Conservation (phyloP, 2,797 vertebrate genomes). For the Molossus molossus region DNA sequence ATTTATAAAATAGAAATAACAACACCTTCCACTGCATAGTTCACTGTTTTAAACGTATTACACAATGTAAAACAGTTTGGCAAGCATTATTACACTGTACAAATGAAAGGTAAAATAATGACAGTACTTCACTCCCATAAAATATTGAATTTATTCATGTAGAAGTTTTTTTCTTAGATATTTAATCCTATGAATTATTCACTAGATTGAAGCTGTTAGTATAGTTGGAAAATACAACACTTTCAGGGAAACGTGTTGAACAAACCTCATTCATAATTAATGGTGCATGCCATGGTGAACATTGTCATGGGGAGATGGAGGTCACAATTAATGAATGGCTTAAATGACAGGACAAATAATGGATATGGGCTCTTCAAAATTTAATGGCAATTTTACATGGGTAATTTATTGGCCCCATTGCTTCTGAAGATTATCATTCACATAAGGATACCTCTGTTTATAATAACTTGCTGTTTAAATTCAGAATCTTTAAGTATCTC, state of each 20-base stretch:
- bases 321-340: slow-evolving; percentile 58
- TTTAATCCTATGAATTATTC: not conserved
- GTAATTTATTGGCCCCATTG: slow-evolving; percentile 36
- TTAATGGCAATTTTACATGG: not conserved
- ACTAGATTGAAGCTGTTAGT: not conserved
- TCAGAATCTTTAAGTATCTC: not conserved
- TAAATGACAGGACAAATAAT: slow-evolving; percentile 62
- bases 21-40: not conserved
- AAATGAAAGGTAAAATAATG: slow-evolving; percentile 28
- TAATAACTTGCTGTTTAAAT: slow-evolving; percentile 21
- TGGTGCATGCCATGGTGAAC: not conserved
- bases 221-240: not conserved
- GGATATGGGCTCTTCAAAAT: slow-evolving; percentile 13
- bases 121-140: not conserved
- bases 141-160: slow-evolving; percentile 39
- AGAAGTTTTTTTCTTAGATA: not conserved
- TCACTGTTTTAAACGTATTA: slow-evolving; percentile 36
- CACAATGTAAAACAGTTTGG: not conserved
- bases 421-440: slow-evolving; percentile 36
- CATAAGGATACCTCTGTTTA: not conserved
- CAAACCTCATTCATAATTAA: slow-evolving; percentile 59
- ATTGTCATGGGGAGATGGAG: not conserved
- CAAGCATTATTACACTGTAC: not conserved
- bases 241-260: not conserved
- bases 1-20: slow-evolving; percentile 13